These are phyloP conservation scores for Tetraodon nigroviridis DNA, from an alignment of 2,113 vertebrate species.

Conservation along the genomic window DNA sequence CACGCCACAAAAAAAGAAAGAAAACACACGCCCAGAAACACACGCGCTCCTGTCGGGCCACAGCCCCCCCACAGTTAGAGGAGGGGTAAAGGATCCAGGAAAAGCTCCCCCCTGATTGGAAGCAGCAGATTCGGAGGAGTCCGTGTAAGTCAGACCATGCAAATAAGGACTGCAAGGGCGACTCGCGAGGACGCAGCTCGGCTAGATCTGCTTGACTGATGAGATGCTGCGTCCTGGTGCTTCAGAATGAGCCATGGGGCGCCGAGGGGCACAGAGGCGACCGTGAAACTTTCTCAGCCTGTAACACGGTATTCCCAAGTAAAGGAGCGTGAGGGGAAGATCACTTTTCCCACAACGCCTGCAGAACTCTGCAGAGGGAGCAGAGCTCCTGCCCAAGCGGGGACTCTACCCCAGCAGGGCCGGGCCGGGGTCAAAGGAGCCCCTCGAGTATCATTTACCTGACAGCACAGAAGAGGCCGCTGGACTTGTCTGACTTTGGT, in stretches of 20 bases:
- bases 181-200: constrained; percentile 29
- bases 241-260: constrained; percentile 7
- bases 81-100: constrained; percentile 56
- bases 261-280: constrained; percentile 21
- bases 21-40: constrained; percentile 6
- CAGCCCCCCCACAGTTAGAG: background rate
- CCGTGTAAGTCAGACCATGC: background rate
- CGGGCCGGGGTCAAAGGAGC: constrained; percentile 52
- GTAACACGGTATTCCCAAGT: constrained; percentile 76
- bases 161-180: too few species aligned
- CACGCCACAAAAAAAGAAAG: constrained; percentile 11
- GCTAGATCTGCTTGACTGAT: constrained; percentile 40
- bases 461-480: constrained; percentile 56
- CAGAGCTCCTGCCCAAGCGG: constrained; percentile 48
- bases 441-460: constrained; percentile 68
- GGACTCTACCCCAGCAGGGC: constrained; percentile 33
- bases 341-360: constrained; percentile 68
- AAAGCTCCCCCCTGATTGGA: constrained; percentile 31
- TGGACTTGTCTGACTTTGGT: constrained; percentile 64
- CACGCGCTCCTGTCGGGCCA: too few species aligned
- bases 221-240: constrained; percentile 36
- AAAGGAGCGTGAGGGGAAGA: constrained; percentile 56
- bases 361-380: constrained; percentile 57
- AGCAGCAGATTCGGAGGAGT: too few species aligned
- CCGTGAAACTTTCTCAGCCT: constrained; percentile 71